phyloP scores from a whole-genome alignment of 1,140 invertebrate genomes.

The Paralvinella palmiformis region DNA sequence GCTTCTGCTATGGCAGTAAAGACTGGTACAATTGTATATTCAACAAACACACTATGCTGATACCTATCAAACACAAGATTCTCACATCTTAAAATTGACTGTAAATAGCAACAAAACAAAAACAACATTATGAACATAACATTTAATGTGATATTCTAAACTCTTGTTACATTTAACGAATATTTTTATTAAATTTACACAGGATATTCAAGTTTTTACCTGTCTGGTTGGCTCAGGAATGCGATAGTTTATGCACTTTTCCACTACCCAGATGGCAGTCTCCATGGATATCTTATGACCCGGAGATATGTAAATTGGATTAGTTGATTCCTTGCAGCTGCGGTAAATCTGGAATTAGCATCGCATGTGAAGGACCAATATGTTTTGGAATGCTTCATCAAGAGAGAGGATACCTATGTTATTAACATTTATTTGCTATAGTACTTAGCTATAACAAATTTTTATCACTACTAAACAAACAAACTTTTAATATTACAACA shows the following conservation, averaged over 20 bases:
- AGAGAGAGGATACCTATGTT: background rate
- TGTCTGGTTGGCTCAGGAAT: constrained; percentile 52
- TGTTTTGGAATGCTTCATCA: background rate
- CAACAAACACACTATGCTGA: too few species aligned
- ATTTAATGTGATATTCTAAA: too few species aligned
- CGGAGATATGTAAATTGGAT: constrained; percentile 52
- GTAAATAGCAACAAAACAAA: too few species aligned
- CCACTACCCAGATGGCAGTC: constrained; percentile 45
- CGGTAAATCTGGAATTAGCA: constrained; percentile 32
- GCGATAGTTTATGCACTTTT: constrained; percentile 44
- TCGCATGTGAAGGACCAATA: constrained; percentile 19
- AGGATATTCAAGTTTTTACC: constrained; percentile 29
- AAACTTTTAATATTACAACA: background rate
- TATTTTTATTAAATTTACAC: too few species aligned
- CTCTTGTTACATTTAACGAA: too few species aligned
- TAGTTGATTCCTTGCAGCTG: constrained; percentile 32
- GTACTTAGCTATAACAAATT: background rate
- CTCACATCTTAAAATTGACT: too few species aligned
- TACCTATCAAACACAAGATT: too few species aligned
- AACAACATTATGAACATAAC: too few species aligned
- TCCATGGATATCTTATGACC: constrained; percentile 51
- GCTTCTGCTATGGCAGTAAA: too few species aligned
- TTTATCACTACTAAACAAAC: background rate
- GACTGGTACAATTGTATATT: too few species aligned
- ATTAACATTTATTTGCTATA: background rate